These are phyloP conservation scores for Monopis laevigella DNA, from an alignment of 2,888 invertebrate genomes.

Conservation along the genomic window DNA sequence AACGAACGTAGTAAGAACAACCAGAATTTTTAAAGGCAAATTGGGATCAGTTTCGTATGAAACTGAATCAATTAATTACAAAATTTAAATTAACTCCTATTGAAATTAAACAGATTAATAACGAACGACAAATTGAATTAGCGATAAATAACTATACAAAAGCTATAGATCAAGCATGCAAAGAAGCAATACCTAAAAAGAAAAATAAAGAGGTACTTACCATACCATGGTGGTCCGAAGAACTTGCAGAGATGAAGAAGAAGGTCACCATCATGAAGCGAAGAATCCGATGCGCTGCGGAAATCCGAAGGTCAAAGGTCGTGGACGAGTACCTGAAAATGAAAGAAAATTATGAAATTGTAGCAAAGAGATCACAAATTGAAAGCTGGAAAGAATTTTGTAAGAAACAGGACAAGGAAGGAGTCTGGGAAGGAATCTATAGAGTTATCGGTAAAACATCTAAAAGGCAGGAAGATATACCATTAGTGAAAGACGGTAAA, in stretches of 20 bases:
- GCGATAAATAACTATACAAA: too few species aligned
- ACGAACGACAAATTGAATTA: too few species aligned
- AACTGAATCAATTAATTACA: too few species aligned
- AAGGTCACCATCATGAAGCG: not conserved
- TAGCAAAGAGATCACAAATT: constrained; percentile 13
- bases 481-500: constrained; percentile 7
- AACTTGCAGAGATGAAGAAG: constrained; percentile 6
- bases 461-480: constrained; percentile 12
- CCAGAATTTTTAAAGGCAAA: too few species aligned
- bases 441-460: constrained; percentile 14
- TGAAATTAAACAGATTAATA: too few species aligned
- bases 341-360: constrained; percentile 18
- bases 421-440: constrained; percentile 17
- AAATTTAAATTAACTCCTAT: too few species aligned
- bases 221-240: constrained; percentile 12
- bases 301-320: constrained; percentile 10
- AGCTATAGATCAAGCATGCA: constrained; percentile 14
- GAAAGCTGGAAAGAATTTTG: constrained; percentile 21
- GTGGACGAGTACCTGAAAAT: constrained; percentile 16
- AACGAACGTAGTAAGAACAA: too few species aligned
- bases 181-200: constrained; percentile 13
- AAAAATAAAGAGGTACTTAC: constrained; percentile 9
- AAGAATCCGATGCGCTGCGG: constrained; percentile 1
- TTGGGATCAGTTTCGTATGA: too few species aligned
- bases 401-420: constrained; percentile 18